Percentiles rank a stretch among this genome's conserved stretches.
Evolutionary conservation across 2,797 vertebrate species (phyloP).

Genomic region (Pterois miles): DNA sequence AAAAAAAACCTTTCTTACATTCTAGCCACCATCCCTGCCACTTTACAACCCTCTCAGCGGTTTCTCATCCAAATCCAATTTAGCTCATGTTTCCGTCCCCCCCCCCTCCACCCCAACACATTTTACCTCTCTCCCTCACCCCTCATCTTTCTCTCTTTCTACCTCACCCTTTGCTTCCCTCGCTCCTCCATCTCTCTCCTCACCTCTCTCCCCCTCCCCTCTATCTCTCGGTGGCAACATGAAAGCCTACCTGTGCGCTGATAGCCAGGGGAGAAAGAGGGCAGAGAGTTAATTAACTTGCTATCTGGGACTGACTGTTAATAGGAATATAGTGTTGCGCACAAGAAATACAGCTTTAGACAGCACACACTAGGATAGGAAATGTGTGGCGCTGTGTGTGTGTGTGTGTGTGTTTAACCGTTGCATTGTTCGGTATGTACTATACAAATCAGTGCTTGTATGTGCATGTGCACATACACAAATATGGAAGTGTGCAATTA

Average conservation of each 20-base stretch:
- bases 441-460: constrained; percentile 10
- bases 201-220: constrained; percentile 17
- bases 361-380: constrained; percentile 10
- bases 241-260: constrained; percentile 79
- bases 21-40: constrained; percentile 51
- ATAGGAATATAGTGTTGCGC: constrained; percentile 62
- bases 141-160: constrained; percentile 30
- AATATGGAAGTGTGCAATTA: constrained; percentile 27
- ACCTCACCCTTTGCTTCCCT: background rate
- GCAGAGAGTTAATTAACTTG: constrained; percentile 79
- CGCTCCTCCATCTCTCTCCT: constrained; percentile 28
- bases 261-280: constrained; percentile 78
- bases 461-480: constrained; percentile 37
- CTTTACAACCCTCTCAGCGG: constrained; percentile 73
- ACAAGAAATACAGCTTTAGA: constrained; percentile 49
- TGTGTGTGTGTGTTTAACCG: constrained; percentile 20
- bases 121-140: constrained; percentile 20
- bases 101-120: background rate
- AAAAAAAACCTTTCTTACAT: constrained; percentile 38
- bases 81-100: constrained; percentile 60
- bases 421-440: constrained; percentile 28
- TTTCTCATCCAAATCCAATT: constrained; percentile 79
- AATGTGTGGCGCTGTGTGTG: constrained; percentile 10
- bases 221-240: constrained; percentile 75
- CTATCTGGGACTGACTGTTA: constrained; percentile 75